Evolutionary conservation across 2,797 vertebrate genomes (phyloP), one percentile per base, ranked within the genome.

Genomic region (Acropternis orthonyx): DNA sequence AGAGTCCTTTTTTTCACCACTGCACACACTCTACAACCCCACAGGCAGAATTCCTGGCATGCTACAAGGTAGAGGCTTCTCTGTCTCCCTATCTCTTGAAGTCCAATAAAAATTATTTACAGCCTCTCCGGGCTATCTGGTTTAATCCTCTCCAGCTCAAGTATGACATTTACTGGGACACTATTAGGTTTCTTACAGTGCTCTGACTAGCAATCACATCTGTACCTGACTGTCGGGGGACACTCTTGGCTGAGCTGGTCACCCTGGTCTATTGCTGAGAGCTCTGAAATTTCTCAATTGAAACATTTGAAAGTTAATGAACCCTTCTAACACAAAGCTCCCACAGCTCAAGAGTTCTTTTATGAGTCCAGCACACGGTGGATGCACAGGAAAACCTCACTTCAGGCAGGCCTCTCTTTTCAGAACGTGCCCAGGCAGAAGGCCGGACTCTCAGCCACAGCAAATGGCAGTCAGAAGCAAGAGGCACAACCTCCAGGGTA

Each of bases 301-400:
- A 96, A 97, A 95, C 95, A 93, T 93, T 43, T 83, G 48, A 91
- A 96, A 96, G 84, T 95, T 97, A 95, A 96, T 89, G 95, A 97
- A 89, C 95, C 95, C 49, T 92, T 88, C 52, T 65, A 89, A 96
- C 37, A 81, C 58, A 94, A 91, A 94, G 94, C 66, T 95, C 94
- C 84, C 92, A 84, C 51, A 77, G 92, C 90, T 85, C 59, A 0
- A 28, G 62, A 77, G 49, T 9, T 84, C 83, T 86, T 94, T 95
- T 89, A 95, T 12, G 73, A 95, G 77, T 44, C 76, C 1, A 8
- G 76, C 56, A 85, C 92, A 80, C 1, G 1, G 71, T 5, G 7
- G n/a, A 75, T 37, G 56, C 56, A 37, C 10, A 81, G 39, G 43
- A 72, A 92, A 94, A 51, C 19, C 20, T 56, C 49, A 68, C 28